phyloP scores from a whole-genome alignment of 2,888 invertebrate species.

The Boloria selene region DNA sequence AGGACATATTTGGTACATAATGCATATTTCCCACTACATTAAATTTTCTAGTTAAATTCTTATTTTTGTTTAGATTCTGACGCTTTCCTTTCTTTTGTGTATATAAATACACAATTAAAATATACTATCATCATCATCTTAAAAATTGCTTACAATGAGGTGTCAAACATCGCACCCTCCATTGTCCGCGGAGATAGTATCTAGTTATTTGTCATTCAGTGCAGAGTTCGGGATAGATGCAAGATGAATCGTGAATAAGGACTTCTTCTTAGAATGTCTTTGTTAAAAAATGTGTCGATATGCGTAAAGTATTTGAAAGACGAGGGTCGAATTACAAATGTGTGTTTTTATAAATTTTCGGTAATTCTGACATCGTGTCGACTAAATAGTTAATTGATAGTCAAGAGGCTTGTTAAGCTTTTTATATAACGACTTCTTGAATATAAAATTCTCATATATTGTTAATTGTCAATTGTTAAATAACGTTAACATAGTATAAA shows the following conservation, averaged over 20 bases:
- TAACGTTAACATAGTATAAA: too few relatives aligned
- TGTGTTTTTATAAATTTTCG: slow-evolving; percentile 26
- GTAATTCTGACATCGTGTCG: slow-evolving; percentile 20
- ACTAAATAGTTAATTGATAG: slow-evolving; percentile 22
- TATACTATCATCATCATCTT: slow-evolving; percentile 30
- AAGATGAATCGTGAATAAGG: slow-evolving; percentile 66
- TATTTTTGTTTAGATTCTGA: too few relatives aligned
- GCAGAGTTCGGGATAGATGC: slow-evolving; percentile 45
- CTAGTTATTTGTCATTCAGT: slow-evolving; percentile 56
- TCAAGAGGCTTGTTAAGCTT: not conserved
- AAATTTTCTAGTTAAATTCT: too few relatives aligned
- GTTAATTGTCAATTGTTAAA: too few relatives aligned
- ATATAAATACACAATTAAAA: slow-evolving; percentile 4
- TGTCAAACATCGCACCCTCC: slow-evolving; percentile 44
- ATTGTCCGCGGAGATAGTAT: slow-evolving; percentile 35
- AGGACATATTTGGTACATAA: too few relatives aligned
- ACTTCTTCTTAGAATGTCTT: slow-evolving; percentile 49
- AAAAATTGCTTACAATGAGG: slow-evolving; percentile 42
- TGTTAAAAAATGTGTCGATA: slow-evolving; percentile 62
- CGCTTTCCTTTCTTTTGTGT: too few relatives aligned
- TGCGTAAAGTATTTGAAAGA: slow-evolving; percentile 58
- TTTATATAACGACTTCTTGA: not conserved
- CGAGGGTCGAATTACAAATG: slow-evolving; percentile 50
- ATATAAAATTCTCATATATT: too few relatives aligned
- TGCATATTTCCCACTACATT: too few relatives aligned